Conservation (phyloP, 2,797 vertebrate genomes). For the Chelidonichthys spinosus region DNA sequence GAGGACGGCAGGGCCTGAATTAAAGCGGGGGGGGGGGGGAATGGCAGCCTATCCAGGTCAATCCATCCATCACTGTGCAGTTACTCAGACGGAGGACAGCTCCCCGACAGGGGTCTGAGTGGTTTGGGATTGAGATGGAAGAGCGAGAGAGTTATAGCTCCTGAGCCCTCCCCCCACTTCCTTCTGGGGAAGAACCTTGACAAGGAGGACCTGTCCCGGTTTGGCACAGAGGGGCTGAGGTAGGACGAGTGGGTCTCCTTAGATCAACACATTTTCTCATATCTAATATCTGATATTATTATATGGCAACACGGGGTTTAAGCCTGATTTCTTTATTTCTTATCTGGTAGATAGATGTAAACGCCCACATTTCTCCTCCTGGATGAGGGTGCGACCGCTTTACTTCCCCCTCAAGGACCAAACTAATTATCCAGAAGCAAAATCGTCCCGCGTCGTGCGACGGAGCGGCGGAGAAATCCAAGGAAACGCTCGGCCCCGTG, state of each 20-base stretch:
- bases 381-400: neutral
- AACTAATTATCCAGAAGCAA: slow-evolving; percentile 10
- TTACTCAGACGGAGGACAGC: slow-evolving; percentile 85
- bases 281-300: slow-evolving; percentile 32
- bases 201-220: slow-evolving; percentile 61
- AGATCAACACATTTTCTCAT: slow-evolving; percentile 41
- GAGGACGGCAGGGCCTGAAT: slow-evolving; percentile 65
- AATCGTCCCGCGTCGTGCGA: neutral
- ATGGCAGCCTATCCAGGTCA: slow-evolving; percentile 82
- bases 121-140: slow-evolving; percentile 85
- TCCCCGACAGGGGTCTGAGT: slow-evolving; percentile 83
- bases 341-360: neutral
- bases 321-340: slow-evolving; percentile 10
- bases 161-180: slow-evolving; percentile 49
- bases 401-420: neutral
- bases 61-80: slow-evolving; percentile 85
- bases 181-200: slow-evolving; percentile 72
- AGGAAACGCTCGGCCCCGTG: neutral
- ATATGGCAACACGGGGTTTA: slow-evolving; percentile 12
- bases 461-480: neutral
- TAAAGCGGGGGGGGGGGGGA: slow-evolving; percentile 50
- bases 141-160: slow-evolving; percentile 80
- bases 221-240: slow-evolving; percentile 33
- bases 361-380: neutral
- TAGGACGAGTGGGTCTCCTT: slow-evolving; percentile 5